phyloP scores from a whole-genome alignment of 2,113 vertebrate species.

The Alligator mississippiensis region DNA sequence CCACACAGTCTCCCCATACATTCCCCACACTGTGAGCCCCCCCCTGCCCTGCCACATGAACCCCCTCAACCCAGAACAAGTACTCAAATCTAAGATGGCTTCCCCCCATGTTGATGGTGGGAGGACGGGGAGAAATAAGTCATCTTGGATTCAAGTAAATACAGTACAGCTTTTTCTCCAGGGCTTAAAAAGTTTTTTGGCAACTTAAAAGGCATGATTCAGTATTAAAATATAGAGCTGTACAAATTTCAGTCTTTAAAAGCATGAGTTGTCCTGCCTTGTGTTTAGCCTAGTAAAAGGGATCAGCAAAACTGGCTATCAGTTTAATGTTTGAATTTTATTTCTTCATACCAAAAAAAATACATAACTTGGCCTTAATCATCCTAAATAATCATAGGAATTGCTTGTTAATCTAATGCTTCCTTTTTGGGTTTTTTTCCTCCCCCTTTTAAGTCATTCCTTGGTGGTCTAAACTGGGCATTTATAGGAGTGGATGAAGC shows the following conservation, averaged over 20 bases:
- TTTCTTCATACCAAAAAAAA: not conserved
- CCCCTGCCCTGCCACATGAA: no score
- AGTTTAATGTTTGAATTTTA: not conserved
- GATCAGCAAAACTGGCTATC: not conserved
- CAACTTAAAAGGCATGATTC: not conserved
- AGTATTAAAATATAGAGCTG: not conserved
- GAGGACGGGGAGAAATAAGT: no score
- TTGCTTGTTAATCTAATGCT: not conserved
- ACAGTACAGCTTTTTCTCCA: not conserved
- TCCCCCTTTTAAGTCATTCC: slow-evolving; percentile 86
- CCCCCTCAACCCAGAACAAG: no score
- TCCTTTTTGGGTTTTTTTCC: not conserved
- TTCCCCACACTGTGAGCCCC: no score
- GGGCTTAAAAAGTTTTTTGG: not conserved
- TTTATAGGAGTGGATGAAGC: slow-evolving; percentile 99
- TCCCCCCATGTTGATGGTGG: no score
- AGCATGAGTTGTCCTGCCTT: not conserved
- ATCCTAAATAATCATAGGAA: not conserved
- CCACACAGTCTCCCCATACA: no score
- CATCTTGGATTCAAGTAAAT: no score
- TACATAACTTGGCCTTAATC: not conserved
- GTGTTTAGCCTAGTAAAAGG: not conserved
- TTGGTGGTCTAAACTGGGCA: slow-evolving; percentile 94
- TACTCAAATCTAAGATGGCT: no score
- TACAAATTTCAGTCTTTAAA: not conserved